A percentile compares a stretch with the other conserved stretches of the same genome.
Evolutionary conservation across 2,888 invertebrate genomes (phyloP).

Genomic region (Chymomyza caudatula): DNA sequence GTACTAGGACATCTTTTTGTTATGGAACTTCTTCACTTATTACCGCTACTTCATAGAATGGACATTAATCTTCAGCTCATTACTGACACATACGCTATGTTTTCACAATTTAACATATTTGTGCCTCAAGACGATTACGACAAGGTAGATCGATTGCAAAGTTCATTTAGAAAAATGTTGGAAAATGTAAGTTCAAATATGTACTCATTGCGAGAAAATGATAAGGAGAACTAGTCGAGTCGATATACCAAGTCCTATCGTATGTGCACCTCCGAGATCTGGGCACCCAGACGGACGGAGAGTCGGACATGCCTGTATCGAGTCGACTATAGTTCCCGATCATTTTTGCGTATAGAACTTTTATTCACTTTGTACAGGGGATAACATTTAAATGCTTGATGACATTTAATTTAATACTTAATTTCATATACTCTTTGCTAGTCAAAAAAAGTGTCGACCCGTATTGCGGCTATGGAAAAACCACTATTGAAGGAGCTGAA

Average conservation of each 20-base stretch:
- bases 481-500: conserved; percentile 85
- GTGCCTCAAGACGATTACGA: conserved; percentile 89
- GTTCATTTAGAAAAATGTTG: conserved; percentile 87
- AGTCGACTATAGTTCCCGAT: too few species aligned
- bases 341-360: too few species aligned
- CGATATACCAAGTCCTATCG: too few species aligned
- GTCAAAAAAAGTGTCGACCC: conserved; percentile 68
- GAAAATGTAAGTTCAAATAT: conserved; percentile 80
- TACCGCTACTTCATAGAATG: too few species aligned
- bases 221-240: too few species aligned
- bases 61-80: conserved; percentile 87
- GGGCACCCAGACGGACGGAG: too few species aligned
- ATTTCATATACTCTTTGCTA: conserved; percentile 21
- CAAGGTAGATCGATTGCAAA: conserved; percentile 87
- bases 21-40: conserved; percentile 9
- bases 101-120: conserved; percentile 83
- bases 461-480: conserved; percentile 83
- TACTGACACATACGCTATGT: conserved; percentile 88
- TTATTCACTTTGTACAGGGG: too few species aligned
- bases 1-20: neutral
- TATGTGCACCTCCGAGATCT: too few species aligned
- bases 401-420: neutral
- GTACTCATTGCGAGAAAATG: too few species aligned
- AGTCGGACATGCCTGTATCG: too few species aligned
- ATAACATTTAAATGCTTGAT: too few species aligned